Evolutionary conservation across 2,797 vertebrate genomes (phyloP).

Genomic region (Eleutherodactylus coqui): DNA sequence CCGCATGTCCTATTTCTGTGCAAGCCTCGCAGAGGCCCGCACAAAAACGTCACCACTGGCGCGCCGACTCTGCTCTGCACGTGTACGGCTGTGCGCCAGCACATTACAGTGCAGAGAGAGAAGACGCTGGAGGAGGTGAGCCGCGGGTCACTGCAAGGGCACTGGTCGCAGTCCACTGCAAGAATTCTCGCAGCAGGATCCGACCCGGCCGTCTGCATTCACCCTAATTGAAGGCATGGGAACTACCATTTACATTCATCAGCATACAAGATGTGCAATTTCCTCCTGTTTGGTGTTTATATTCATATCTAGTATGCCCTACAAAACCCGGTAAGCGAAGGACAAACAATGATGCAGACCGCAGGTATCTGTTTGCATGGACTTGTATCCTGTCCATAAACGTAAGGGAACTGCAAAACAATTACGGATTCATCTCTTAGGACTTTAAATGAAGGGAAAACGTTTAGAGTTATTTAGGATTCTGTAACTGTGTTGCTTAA

Average conservation of each 20-base stretch:
- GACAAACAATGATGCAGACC: neutral
- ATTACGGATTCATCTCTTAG: neutral
- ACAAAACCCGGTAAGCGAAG: neutral
- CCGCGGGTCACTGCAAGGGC: too few relatives aligned
- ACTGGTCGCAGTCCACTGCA: too few relatives aligned
- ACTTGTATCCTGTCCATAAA: neutral
- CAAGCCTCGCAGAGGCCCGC: too few relatives aligned
- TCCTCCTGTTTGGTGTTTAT: neutral
- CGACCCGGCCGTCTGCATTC: too few relatives aligned
- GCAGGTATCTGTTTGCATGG: neutral
- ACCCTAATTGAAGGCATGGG: neutral
- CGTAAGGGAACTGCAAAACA: neutral
- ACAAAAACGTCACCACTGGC: too few relatives aligned
- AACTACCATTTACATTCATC: neutral
- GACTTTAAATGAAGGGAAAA: neutral
- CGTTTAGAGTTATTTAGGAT: neutral
- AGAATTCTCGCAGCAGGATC: too few relatives aligned
- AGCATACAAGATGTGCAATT: neutral
- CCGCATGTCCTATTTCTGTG: too few relatives aligned
- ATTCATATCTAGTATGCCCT: neutral
- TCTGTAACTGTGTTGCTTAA: neutral
- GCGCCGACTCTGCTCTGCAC: too few relatives aligned
- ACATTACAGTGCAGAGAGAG: too few relatives aligned
- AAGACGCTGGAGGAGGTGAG: too few relatives aligned
- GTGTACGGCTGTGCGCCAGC: too few relatives aligned